Evolutionary conservation across 2,797 vertebrate genomes (phyloP).

Genomic region (Eurystomus glaucurus): DNA sequence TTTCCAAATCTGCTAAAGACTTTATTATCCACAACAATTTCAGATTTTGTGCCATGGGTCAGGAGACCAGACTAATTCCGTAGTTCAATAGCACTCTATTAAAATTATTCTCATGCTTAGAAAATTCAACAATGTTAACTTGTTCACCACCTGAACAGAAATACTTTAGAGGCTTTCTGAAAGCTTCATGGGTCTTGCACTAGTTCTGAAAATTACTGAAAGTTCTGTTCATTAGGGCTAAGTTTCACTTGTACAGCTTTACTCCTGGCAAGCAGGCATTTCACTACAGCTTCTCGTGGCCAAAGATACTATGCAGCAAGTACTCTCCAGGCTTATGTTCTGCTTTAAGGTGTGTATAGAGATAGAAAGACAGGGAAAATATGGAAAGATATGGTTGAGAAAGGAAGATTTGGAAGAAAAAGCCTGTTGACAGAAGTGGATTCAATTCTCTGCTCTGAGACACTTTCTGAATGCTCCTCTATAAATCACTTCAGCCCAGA

Average conservation of each 20-base stretch:
- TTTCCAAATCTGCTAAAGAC: conserved; percentile 54
- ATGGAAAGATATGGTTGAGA: neutral
- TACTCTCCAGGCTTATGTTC: neutral
- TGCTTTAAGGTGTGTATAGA: neutral
- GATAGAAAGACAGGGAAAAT: neutral
- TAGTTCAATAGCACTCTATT: neutral
- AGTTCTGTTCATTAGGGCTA: neutral
- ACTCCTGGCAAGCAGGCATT: neutral
- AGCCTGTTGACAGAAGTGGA: neutral
- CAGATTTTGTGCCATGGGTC: conserved; percentile 6
- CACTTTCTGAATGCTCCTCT: neutral
- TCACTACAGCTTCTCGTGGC: neutral
- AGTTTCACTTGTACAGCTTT: neutral
- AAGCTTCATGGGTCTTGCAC: neutral
- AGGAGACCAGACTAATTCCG: conserved; percentile 48
- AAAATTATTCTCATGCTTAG: conserved; percentile 28
- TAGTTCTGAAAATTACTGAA: conserved; percentile 39
- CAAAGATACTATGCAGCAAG: neutral
- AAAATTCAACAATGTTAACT: conserved; percentile 57
- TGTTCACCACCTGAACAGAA: conserved; percentile 52
- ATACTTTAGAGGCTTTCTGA: conserved; percentile 54
- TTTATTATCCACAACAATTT: conserved; percentile 35
- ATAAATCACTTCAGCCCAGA: neutral
- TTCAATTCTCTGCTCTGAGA: neutral
- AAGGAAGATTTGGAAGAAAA: neutral